A percentile compares a stretch with the other conserved stretches of the same genome.
Conservation (phyloP, 2,113 vertebrate species). For the Carassius auratus region DNA sequence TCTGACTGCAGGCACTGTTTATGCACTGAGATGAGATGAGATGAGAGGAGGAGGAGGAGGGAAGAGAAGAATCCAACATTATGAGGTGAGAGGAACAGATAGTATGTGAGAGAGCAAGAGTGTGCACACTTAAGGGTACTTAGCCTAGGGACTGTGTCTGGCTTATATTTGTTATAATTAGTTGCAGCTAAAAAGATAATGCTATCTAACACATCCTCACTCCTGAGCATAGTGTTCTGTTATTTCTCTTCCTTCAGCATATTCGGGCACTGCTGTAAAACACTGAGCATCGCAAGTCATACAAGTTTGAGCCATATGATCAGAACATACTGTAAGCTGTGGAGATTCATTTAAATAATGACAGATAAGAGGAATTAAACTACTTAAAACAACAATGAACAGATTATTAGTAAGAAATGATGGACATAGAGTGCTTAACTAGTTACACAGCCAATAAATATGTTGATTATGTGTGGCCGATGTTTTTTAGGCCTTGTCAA, state of each 20-base stretch:
- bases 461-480: no score
- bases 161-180: slow-evolving; percentile 75
- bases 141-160: slow-evolving; percentile 33
- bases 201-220: slow-evolving; percentile 57
- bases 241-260: slow-evolving; percentile 55
- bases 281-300: slow-evolving; percentile 15
- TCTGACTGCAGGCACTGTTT: slow-evolving; percentile 77
- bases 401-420: background rate
- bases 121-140: slow-evolving; percentile 52
- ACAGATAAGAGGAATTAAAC: background rate
- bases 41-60: slow-evolving; percentile 26
- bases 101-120: slow-evolving; percentile 44
- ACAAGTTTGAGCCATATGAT: slow-evolving; percentile 3
- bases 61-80: slow-evolving; percentile 56
- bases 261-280: slow-evolving; percentile 10
- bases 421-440: background rate
- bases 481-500: background rate
- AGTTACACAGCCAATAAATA: background rate
- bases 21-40: slow-evolving; percentile 68
- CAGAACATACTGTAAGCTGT: background rate
- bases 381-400: background rate
- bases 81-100: slow-evolving; percentile 59
- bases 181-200: slow-evolving; percentile 77
- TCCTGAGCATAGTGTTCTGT: slow-evolving; percentile 64
- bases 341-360: background rate